Evolutionary conservation across 2,888 invertebrate species (phyloP), one percentile per base, ranked within the genome.

Genomic region (Euzetes globulus): DNA sequence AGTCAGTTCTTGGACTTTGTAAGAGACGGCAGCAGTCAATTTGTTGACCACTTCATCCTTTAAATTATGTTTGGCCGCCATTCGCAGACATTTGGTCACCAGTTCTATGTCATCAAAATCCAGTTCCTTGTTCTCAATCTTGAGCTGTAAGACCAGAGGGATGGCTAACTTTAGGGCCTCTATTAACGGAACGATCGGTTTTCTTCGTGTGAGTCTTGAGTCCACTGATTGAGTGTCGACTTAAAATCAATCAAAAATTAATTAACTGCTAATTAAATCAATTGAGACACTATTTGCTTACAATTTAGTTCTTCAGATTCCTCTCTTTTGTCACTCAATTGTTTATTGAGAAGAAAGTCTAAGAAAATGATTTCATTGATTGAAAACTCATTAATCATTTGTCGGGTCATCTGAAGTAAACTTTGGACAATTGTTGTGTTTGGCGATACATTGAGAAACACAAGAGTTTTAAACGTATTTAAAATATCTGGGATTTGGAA

Each of bases 101-200:
- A 74, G 72, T 33, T 47, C 73, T 9, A 77, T 37, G 72, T 78
- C 75, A 17, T 77, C 76, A 13, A 75, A 65, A 33, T 77, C 72
- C 27, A 89, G 79, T 80, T 89, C 87, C 7, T 83, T 78, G 9
- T 9, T 72, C 0, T 85, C 84, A 9, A 89, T 78, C 76, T 88
- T 86, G 9, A 87, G 85, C 82, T 89, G 87, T 80, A 90, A 88
- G 0, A 88, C 87, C 37, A 89, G 81, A 0, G 89, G 89, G 13
- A 90, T 79, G 0, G 90, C 89, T 0, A 88, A 83, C 79, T 84
- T 84, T 5, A 90, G 80, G 0, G 89, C 89, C 47, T 88, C 87
- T 0, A 87, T 85, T 29, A 90, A 82, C 74, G 89, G 87, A 13
- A 71, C 22, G n/a, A 47, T 52, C 17, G 84, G 85, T 1, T 78